Conservation (phyloP, 2,113 vertebrate species). For the Irena cyanogastra region DNA sequence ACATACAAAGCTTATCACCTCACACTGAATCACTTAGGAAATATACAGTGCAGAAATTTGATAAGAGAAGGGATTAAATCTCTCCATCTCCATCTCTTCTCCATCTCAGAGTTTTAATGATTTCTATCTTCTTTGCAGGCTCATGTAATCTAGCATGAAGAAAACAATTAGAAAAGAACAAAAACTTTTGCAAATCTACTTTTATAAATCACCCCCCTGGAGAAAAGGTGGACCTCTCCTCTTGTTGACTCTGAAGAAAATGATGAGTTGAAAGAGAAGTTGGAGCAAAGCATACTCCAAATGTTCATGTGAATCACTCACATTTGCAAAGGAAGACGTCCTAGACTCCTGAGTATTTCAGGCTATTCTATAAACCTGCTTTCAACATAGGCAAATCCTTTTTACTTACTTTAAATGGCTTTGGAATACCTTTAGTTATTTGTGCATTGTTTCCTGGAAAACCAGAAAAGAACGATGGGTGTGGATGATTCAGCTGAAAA, state of each 20-base stretch:
- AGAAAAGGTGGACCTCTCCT: not conserved
- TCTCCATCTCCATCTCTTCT: no score
- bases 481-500: not conserved
- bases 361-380: not conserved
- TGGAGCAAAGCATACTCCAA: not conserved
- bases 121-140: not conserved
- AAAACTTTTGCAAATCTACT: not conserved
- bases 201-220: not conserved
- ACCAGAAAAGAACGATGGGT: not conserved
- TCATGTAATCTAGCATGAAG: not conserved
- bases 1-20: conserved; percentile 4
- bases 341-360: not conserved
- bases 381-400: not conserved
- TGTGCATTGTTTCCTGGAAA: not conserved
- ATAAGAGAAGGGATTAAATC: not conserved
- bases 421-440: not conserved
- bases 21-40: not conserved
- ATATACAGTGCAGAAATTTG: not conserved
- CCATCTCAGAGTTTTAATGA: not conserved
- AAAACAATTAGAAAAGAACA: not conserved
- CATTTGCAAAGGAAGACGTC: not conserved
- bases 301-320: not conserved
- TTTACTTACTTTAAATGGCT: not conserved
- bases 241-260: not conserved
- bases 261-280: not conserved